Evolutionary conservation across 2,113 vertebrate species (phyloP).

Genomic region (Pteropus alecto): DNA sequence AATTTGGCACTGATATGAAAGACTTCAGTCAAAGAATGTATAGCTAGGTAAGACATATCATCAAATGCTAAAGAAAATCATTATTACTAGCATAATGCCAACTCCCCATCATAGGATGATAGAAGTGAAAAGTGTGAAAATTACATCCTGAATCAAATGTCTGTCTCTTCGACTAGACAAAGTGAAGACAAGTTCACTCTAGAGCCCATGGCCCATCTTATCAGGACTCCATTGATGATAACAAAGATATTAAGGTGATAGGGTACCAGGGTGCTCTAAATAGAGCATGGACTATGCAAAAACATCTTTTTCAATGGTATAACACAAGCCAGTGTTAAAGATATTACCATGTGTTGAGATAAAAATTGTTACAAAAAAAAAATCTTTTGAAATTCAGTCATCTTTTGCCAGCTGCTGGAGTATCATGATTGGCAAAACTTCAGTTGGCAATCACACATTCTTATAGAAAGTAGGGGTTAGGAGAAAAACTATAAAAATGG

Average conservation of each 20-base stretch:
- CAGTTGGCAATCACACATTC: background rate
- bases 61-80: background rate
- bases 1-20: background rate
- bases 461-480: background rate
- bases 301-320: background rate
- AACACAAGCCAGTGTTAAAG: constrained; percentile 21
- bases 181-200: background rate
- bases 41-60: background rate
- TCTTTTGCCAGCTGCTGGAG: background rate
- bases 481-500: background rate
- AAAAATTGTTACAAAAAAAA: constrained; percentile 19
- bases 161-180: background rate
- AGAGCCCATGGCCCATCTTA: background rate
- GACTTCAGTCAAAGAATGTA: background rate
- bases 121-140: background rate
- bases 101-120: background rate
- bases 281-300: background rate
- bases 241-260: background rate
- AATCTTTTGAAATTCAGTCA: constrained; percentile 4
- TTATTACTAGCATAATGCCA: background rate
- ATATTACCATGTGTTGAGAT: constrained; percentile 17
- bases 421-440: background rate
- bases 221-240: background rate
- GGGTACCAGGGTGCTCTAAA: background rate
- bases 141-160: background rate